Evolutionary conservation across 2,797 vertebrate genomes (phyloP), one percentile per base, ranked within the genome.

Genomic region (Sylvilagus floridanus): DNA sequence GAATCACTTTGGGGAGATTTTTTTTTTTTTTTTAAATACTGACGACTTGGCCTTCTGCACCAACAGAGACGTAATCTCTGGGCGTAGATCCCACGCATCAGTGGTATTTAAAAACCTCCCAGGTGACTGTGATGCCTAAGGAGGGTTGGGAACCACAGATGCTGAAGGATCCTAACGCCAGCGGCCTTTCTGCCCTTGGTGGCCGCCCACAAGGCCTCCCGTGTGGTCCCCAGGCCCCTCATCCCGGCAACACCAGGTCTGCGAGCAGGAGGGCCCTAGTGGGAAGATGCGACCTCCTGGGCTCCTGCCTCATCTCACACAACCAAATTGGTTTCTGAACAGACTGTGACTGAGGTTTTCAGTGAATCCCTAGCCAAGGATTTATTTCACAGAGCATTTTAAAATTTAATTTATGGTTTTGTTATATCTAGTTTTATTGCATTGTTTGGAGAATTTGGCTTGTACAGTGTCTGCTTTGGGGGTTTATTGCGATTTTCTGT

Each of bases 321-420:
- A 83, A 68, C 30, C 77, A 68, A 93, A 89, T 88, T 93, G 8
- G 24, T 88, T 88, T 94, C 94, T 82, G 79, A 96, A 83, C 62
- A 94, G 71, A 82, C 69, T 52, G 14, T 86, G 66, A 77, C 8
- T 42, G 88, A 84, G 35, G 72, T 60, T 88, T 76, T 17, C 21
- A 76, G 75, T 78, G 68, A 72, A 93, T 92, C 88, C 54, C 75
- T 63, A 90, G 65, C 13, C 57, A 65, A 91, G n/a, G 71, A 96
- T 75, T 92, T 76, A 88, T 85, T 88, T 30, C 66, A 37, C 78
- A 84, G 22, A 91, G 54, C 57, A 96, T 69, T 94, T 95, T 79
- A 69, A 82, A 71, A 69, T 82, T 95, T 94, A 95, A 91, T 90
- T 95, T 93, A 86, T 28, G 57, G 73, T n/a, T 90, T 86, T 88